Evolutionary conservation across 2,888 invertebrate species (phyloP).

Genomic region (Alcis repandata): DNA sequence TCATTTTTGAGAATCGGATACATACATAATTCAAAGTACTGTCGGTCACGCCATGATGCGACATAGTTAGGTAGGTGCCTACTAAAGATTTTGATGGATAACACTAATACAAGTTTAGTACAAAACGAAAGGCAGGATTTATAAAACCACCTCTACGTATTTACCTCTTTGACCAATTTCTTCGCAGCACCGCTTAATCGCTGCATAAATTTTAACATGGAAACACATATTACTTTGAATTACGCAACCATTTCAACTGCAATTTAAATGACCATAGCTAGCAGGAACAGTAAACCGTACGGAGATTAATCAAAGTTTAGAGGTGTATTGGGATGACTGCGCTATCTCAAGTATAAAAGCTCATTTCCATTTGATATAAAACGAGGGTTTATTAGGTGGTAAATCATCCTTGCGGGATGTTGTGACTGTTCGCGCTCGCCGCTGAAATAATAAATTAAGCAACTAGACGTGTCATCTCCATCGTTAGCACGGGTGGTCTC

Average conservation of each 20-base stretch:
- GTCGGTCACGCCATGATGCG: too few relatives aligned
- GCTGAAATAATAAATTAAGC: constrained; percentile 84
- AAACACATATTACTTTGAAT: constrained; percentile 48
- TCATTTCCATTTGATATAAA: constrained; percentile 84
- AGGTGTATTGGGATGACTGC: constrained; percentile 66
- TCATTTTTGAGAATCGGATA: too few relatives aligned
- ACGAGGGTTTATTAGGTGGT: constrained; percentile 79
- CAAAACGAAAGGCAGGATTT: too few relatives aligned
- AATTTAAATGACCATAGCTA: constrained; percentile 37
- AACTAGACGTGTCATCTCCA: constrained; percentile 76
- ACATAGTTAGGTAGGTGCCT: too few relatives aligned
- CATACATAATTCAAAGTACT: too few relatives aligned
- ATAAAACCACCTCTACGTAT: too few relatives aligned
- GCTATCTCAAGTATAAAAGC: constrained; percentile 79
- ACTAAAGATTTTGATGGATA: too few relatives aligned
- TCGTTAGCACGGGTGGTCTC: constrained; percentile 81
- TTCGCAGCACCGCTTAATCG: constrained; percentile 52
- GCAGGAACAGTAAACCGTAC: constrained; percentile 29
- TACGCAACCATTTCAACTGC: constrained; percentile 43
- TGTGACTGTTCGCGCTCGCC: constrained; percentile 76
- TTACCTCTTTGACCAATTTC: constrained; percentile 42
- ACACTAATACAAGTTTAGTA: too few relatives aligned
- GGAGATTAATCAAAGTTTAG: constrained; percentile 67
- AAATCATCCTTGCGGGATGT: constrained; percentile 84
- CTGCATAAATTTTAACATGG: constrained; percentile 54